Base-by-base conservation (phyloP, 2,888 invertebrate genomes). In the Sphaerophoria taeniata region DNA sequence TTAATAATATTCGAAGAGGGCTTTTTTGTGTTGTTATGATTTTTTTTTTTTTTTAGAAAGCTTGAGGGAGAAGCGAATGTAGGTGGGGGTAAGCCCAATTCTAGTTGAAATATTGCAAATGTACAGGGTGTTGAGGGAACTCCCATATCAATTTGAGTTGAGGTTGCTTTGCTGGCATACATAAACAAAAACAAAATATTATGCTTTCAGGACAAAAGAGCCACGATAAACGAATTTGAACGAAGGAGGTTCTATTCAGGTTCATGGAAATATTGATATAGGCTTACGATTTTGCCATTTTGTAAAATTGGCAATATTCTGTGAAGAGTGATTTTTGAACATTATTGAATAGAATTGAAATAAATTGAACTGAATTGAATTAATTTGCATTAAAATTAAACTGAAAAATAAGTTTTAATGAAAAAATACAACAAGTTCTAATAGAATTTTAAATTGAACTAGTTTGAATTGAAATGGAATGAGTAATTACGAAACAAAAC, bases 1-100 rank as follows among this genome's bases (percentile, higher is more conserved):
- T 85, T 76, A 80, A 77, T 85, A 81, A 77, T 85, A 81, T 85
- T 77, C 73, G 43, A 75, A 60, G 39, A 58, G 61, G 55, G 47
- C 49, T 47, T 14, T 12, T 39, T 4, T n/a, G 16, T 58, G 45
- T 6, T 7, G 7, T 33, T 31, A 14, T 33, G 47, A 39, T 7
- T 47, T 47, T 16, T 31, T n/a, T 33, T 31, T n/a, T n/a, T 9
- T 49, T 55, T 3, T n/a, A 14, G 14, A 12, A 9, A 7, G 51
- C 14, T 31, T 7, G 39, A 69, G 45, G 49, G 53, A 24, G 47
- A 7, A 31, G 14, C 7, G 47, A n/a, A 24, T 3, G 33, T 49
- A 6, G 31, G 43, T 43, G 65, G 49, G 12, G 34, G 49, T 43
- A 39, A 43, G 47, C 31, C 36, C 69, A 39, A 71, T 12, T 51